phyloP scores from a whole-genome alignment of 2,113 vertebrate species.

The Takifugu flavidus region DNA sequence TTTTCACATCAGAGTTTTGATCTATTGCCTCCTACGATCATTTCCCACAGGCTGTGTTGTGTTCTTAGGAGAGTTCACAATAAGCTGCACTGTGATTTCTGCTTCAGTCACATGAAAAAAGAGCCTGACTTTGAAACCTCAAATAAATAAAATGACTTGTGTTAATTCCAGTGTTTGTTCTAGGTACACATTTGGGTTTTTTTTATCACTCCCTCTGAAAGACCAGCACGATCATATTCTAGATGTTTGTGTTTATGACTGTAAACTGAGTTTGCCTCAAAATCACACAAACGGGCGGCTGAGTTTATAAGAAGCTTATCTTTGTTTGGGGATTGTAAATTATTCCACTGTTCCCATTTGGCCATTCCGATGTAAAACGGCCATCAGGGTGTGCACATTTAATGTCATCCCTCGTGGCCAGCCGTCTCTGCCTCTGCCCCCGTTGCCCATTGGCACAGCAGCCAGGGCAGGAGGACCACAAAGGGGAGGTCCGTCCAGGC shows the following conservation, averaged over 20 bases:
- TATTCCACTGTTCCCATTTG: neutral
- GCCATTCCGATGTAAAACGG: neutral
- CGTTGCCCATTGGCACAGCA: slow-evolving; percentile 60
- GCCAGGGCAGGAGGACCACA: slow-evolving; percentile 41
- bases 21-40: slow-evolving; percentile 54
- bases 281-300: neutral
- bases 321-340: slow-evolving; percentile 5
- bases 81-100: slow-evolving; percentile 55
- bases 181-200: too few relatives aligned
- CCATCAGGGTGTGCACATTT: slow-evolving; percentile 8
- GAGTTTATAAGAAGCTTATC: slow-evolving; percentile 11
- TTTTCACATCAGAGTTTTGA: slow-evolving; percentile 58
- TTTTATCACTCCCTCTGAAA: too few relatives aligned
- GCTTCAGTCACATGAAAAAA: slow-evolving; percentile 54
- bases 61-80: slow-evolving; percentile 53
- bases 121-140: slow-evolving; percentile 15
- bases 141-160: neutral
- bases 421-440: slow-evolving; percentile 43
- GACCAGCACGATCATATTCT: too few relatives aligned
- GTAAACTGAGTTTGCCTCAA: neutral
- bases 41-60: slow-evolving; percentile 52
- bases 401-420: slow-evolving; percentile 40
- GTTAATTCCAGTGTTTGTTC: neutral
- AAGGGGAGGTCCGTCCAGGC: slow-evolving; percentile 62
- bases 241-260: too few relatives aligned